Evolutionary conservation across 2,888 invertebrate species (phyloP).

Genomic region (Drosophila nr. fundita): DNA sequence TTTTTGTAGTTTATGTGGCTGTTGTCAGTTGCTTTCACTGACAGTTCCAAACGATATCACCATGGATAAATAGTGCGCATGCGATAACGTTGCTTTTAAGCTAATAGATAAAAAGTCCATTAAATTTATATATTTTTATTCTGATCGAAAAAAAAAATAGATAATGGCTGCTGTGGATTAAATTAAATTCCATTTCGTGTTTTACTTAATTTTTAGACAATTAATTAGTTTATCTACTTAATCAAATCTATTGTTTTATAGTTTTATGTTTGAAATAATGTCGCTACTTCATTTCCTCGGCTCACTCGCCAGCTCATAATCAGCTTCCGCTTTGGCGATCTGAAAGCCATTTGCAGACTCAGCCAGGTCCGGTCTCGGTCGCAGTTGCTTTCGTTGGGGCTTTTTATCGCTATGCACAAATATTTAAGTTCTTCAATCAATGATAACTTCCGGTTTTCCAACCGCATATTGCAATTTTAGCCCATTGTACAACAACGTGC

Average conservation of each 20-base stretch:
- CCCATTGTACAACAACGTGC: conserved; percentile 61
- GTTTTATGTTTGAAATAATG: conserved; percentile 20
- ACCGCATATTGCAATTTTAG: conserved; percentile 68
- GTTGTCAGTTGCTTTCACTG: conserved; percentile 51
- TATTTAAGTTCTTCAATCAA: conserved; percentile 54
- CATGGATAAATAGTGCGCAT: conserved; percentile 40
- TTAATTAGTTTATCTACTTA: neutral
- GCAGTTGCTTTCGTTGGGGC: conserved; percentile 23
- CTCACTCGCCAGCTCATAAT: conserved; percentile 44
- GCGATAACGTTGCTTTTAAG: conserved; percentile 24
- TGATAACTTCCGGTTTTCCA: conserved; percentile 66
- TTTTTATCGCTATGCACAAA: conserved; percentile 50
- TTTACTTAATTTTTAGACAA: neutral
- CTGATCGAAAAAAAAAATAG: neutral
- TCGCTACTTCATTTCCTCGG: conserved; percentile 62
- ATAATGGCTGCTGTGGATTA: neutral
- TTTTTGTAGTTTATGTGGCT: conserved; percentile 24
- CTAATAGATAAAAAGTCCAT: conserved; percentile 22
- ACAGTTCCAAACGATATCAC: conserved; percentile 47
- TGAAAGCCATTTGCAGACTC: conserved; percentile 33
- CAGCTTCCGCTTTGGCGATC: conserved; percentile 61
- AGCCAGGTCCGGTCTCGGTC: conserved; percentile 12
- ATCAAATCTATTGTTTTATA: neutral
- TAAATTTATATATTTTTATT: neutral
- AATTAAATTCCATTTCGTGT: no score